Conservation (phyloP, 92 coral and sea anemone species). For the Porites divaricata region DNA sequence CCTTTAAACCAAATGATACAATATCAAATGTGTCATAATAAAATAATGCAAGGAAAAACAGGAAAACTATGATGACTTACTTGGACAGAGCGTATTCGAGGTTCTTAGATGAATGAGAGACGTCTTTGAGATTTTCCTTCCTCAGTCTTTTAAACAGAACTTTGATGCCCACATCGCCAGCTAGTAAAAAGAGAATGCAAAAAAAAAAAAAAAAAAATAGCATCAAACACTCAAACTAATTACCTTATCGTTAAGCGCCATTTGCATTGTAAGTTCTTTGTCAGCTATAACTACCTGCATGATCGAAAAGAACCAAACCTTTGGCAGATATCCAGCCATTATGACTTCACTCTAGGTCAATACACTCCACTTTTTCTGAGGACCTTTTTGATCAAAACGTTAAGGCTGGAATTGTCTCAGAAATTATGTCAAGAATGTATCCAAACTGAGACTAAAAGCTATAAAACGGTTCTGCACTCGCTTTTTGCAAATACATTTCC, state of each 20-base stretch:
- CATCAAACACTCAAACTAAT: not conserved
- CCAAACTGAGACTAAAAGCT: no score
- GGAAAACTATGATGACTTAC: not conserved
- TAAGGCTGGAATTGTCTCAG: no score
- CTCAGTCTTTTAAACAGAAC: not conserved
- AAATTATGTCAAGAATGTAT: no score
- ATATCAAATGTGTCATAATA: not conserved
- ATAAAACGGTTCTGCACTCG: no score
- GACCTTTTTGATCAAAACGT: no score
- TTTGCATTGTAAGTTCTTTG: not conserved
- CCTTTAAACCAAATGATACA: no score
- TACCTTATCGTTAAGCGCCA: not conserved
- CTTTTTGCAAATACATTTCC: no score
- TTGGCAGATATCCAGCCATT: no score
- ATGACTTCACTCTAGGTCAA: no score
- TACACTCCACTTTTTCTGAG: no score
- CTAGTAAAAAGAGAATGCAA: not conserved
- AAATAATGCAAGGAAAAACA: not conserved
- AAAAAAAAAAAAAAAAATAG: not conserved
- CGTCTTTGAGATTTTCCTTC: conserved; percentile 3
- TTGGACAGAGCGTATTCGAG: not conserved
- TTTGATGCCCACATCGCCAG: conserved; percentile 20
- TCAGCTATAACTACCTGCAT: no score
- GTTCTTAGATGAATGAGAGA: not conserved
- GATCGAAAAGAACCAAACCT: no score